Conservation (phyloP, 30 jellyfish, hydroid and myxozoan species). For the Aurelia aurita complex sp. Pacific region DNA sequence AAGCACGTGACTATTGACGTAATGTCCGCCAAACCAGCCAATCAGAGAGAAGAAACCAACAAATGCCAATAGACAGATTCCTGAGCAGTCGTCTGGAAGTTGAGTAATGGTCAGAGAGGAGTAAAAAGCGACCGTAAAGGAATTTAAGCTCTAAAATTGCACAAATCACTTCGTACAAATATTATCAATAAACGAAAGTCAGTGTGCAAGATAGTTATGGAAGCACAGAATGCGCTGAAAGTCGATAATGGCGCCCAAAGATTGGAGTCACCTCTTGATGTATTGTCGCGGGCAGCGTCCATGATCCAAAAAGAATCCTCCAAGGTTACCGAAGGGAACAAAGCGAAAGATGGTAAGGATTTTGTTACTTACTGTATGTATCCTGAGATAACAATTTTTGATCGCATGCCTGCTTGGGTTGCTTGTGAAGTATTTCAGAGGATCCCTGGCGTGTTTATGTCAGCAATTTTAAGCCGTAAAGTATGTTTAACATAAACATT, state of each 20-base stretch:
- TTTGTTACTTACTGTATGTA: background rate
- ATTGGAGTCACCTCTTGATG: conserved; percentile 96
- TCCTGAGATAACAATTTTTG: background rate
- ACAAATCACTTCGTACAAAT: too few relatives aligned
- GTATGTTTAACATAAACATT: conserved; percentile 1
- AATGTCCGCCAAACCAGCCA: conserved; percentile 57
- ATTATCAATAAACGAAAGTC: background rate
- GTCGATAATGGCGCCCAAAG: conserved; percentile 37
- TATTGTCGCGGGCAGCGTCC: conserved; percentile 94
- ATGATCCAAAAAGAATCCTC: conserved; percentile 83
- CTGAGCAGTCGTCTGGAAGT: conserved; percentile 19
- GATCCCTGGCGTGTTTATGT: background rate
- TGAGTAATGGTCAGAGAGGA: too few relatives aligned
- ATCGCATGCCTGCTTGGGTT: too few relatives aligned
- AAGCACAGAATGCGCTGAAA: conserved; percentile 27
- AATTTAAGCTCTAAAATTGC: background rate
- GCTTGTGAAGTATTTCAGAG: too few relatives aligned
- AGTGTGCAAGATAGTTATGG: conserved; percentile 15
- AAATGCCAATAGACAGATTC: conserved; percentile 54
- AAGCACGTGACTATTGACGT: conserved; percentile 14
- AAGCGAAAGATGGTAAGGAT: conserved; percentile 45
- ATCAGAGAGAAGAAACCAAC: conserved; percentile 40
- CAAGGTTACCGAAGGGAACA: conserved; percentile 9
- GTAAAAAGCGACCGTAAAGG: too few relatives aligned
- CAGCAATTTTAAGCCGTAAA: conserved; percentile 1